phyloP scores from a whole-genome alignment of 2,888 invertebrate genomes.

The Choristoneura rosaceana region DNA sequence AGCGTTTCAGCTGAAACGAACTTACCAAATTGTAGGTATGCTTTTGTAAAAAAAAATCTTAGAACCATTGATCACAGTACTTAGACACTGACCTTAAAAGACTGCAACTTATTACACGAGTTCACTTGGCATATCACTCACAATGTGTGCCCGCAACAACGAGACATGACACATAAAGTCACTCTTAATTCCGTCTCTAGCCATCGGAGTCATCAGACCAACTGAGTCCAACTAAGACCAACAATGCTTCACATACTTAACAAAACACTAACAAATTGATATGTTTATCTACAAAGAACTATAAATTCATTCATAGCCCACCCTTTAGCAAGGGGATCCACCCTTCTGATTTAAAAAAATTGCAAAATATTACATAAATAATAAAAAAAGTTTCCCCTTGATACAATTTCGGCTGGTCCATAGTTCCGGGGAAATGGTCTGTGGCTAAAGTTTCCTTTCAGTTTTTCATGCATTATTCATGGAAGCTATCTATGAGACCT shows the following conservation, averaged over 20 bases:
- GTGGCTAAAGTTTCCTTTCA: constrained; percentile 66
- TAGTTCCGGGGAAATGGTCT: constrained; percentile 82
- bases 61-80: constrained; percentile 1
- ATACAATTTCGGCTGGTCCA: constrained; percentile 76
- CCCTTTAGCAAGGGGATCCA: constrained; percentile 82
- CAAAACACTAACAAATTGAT: constrained; percentile 85
- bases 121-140: neutral
- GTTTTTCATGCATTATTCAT: constrained; percentile 76
- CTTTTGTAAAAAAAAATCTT: too few relatives aligned
- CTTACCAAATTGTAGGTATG: too few relatives aligned
- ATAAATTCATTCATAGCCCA: constrained; percentile 83
- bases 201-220: constrained; percentile 67
- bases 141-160: constrained; percentile 37
- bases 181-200: constrained; percentile 60
- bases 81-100: constrained; percentile 14
- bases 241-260: constrained; percentile 80
- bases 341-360: constrained; percentile 82
- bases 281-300: constrained; percentile 84
- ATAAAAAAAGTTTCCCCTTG: constrained; percentile 72
- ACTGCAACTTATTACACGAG: constrained; percentile 6
- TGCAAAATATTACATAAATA: constrained; percentile 84
- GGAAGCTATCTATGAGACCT: constrained; percentile 46
- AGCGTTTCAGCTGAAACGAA: too few relatives aligned
- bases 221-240: constrained; percentile 68
- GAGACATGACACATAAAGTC: constrained; percentile 55